These are phyloP conservation scores for Drosophila grimshawi DNA, from an alignment of 1,140 invertebrate genomes.

Conservation along the genomic window DNA sequence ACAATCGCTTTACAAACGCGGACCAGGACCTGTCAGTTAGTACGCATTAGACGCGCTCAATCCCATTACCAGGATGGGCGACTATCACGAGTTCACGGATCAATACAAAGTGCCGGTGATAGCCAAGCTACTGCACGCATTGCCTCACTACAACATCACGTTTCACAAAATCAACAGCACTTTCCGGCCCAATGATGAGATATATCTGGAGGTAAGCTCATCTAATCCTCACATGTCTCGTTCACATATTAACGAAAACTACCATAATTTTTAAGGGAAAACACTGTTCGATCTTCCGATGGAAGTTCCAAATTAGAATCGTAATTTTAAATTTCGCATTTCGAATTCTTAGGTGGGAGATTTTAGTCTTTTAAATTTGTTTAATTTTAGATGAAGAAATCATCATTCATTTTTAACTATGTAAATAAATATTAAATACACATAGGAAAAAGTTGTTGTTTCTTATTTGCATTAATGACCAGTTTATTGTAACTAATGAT, in stretches of 20 bases:
- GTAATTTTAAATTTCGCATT: too few species aligned
- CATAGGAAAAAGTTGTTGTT: too few species aligned
- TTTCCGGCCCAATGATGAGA: conserved; percentile 93
- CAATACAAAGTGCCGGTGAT: conserved; percentile 92
- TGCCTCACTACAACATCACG: conserved; percentile 95
- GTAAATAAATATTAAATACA: too few species aligned
- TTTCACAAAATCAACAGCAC: conserved; percentile 95
- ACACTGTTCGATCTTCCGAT: not conserved
- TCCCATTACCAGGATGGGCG: conserved; percentile 68
- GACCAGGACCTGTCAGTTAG: not conserved
- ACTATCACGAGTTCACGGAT: conserved; percentile 86
- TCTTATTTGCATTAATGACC: too few species aligned
- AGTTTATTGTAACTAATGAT: too few species aligned
- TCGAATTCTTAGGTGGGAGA: too few species aligned
- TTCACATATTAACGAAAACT: not conserved
- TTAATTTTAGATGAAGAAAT: too few species aligned
- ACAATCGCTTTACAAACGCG: conserved; percentile 16
- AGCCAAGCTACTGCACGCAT: conserved; percentile 92
- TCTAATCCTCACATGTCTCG: not conserved
- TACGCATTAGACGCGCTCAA: conserved; percentile 15
- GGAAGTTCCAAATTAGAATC: too few species aligned
- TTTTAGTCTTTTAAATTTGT: too few species aligned
- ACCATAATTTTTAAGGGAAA: not conserved
- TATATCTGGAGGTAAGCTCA: conserved; percentile 93
- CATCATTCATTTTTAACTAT: too few species aligned